phyloP scores from a whole-genome alignment of 2,797 vertebrate species.

The Coregonus sp. region DNA sequence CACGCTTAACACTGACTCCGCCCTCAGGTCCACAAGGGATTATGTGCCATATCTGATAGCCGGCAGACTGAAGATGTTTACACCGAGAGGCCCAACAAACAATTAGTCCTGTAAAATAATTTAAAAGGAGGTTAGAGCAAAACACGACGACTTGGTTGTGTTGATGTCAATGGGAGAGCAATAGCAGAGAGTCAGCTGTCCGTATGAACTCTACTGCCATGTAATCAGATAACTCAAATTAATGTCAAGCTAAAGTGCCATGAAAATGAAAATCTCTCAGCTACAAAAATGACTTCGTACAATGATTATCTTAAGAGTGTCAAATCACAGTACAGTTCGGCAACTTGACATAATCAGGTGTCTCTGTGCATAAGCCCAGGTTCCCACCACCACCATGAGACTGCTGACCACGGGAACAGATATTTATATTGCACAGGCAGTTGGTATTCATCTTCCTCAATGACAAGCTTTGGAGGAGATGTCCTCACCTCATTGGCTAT shows the following conservation, averaged over 20 bases:
- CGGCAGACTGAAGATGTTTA: neutral
- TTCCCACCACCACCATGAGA: neutral
- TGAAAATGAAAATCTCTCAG: neutral
- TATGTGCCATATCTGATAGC: constrained; percentile 5
- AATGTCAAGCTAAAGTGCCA: neutral
- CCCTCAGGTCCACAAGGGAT: constrained; percentile 26
- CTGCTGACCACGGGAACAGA: neutral
- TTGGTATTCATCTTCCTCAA: neutral
- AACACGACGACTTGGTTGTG: constrained; percentile 14
- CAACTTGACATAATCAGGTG: neutral
- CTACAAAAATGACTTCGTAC: no score
- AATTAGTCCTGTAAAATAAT: constrained; percentile 23
- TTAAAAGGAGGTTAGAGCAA: neutral
- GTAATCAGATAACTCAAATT: neutral
- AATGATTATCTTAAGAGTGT: no score
- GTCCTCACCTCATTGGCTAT: neutral
- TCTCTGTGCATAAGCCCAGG: neutral
- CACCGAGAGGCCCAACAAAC: constrained; percentile 11
- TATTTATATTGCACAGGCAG: neutral
- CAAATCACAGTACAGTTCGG: neutral
- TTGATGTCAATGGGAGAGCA: neutral
- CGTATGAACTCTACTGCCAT: neutral
- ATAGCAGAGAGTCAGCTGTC: neutral
- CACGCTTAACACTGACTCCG: constrained; percentile 24
- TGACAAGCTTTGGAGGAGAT: neutral